These are phyloP conservation scores for Petrolisthes cinctipes DNA, from an alignment of 2,888 invertebrate genomes.

Conservation along the genomic window DNA sequence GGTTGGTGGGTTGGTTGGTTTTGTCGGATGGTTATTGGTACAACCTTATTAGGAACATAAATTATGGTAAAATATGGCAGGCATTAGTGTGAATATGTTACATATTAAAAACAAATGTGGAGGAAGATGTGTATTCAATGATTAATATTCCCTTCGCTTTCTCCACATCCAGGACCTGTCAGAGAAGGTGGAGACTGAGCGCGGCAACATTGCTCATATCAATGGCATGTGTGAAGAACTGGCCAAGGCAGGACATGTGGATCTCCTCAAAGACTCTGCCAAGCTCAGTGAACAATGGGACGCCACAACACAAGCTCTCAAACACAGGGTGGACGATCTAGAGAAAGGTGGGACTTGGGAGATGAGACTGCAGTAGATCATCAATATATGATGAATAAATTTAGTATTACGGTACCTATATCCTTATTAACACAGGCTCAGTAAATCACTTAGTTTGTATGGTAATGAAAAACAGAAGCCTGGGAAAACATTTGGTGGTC, in stretches of 20 bases:
- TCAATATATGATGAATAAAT: not conserved
- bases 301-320: constrained; percentile 16
- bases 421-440: no score
- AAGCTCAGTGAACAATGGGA: constrained; percentile 50
- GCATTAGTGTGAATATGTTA: no score
- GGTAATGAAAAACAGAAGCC: no score
- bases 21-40: not conserved
- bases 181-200: constrained; percentile 38
- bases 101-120: no score
- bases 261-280: constrained; percentile 10
- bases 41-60: no score
- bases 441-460: no score
- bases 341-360: constrained; percentile 22
- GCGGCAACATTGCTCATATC: constrained; percentile 40
- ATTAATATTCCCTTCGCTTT: no score
- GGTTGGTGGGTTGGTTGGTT: not conserved
- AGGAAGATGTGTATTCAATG: no score
- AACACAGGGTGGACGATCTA: constrained; percentile 9
- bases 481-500: no score
- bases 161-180: constrained; percentile 33
- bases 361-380: not conserved
- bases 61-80: no score
- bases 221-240: constrained; percentile 24
- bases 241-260: constrained; percentile 14
- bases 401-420: not conserved